Percentiles rank a stretch among this genome's conserved stretches.
These are phyloP conservation scores for Phengaris alcon DNA, from an alignment of 2,888 invertebrate genomes.

Conservation along the genomic window DNA sequence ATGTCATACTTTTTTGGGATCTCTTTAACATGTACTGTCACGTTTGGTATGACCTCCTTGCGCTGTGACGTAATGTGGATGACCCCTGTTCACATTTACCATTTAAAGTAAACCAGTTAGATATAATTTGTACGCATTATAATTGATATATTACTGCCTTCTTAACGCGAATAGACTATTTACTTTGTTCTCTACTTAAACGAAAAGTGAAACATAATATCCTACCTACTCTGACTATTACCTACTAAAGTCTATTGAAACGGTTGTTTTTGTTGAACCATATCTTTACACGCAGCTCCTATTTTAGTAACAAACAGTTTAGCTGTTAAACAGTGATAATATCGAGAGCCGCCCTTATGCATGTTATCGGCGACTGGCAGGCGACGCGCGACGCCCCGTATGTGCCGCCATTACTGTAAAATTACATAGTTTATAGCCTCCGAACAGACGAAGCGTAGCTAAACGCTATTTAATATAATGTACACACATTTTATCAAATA, in stretches of 20 bases:
- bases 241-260: constrained; percentile 26
- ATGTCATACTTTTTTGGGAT: no score
- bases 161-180: no score
- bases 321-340: constrained; percentile 71
- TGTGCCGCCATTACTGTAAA: constrained; percentile 23
- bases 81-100: no score
- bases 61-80: no score
- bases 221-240: neutral
- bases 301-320: constrained; percentile 45
- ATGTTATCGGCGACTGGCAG: constrained; percentile 68
- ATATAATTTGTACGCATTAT: no score
- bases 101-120: no score
- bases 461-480: constrained; percentile 10
- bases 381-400: constrained; percentile 46
- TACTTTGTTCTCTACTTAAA: constrained; percentile 39
- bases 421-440: constrained; percentile 26
- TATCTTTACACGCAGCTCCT: neutral
- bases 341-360: constrained; percentile 56
- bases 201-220: constrained; percentile 32
- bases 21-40: no score
- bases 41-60: no score
- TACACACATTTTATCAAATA: constrained; percentile 2
- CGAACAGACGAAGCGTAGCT: constrained; percentile 17
- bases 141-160: no score
- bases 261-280: constrained; percentile 43